Evolutionary conservation across 2,888 invertebrate genomes (phyloP).

Genomic region (Nudaria mundana): DNA sequence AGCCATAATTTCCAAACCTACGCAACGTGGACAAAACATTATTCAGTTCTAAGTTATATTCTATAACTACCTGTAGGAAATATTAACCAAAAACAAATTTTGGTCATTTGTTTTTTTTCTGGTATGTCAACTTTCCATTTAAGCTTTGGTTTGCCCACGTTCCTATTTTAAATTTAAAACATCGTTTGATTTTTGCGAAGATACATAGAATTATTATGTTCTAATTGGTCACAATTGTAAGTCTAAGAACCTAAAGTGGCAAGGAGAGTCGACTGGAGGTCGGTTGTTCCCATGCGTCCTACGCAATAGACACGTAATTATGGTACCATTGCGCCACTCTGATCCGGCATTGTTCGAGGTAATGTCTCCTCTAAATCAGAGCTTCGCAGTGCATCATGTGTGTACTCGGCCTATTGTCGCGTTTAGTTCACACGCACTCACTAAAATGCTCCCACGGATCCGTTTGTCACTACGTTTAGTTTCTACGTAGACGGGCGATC

Average conservation of each 20-base stretch:
- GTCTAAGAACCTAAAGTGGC: constrained; percentile 23
- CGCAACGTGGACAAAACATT: not conserved
- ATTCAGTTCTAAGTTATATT: not conserved
- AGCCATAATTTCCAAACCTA: too few species aligned
- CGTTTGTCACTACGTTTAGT: constrained; percentile 36
- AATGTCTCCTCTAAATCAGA: constrained; percentile 75
- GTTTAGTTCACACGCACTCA: constrained; percentile 70
- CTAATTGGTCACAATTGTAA: constrained; percentile 21
- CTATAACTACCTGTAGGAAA: constrained; percentile 13
- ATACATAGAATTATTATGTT: constrained; percentile 8
- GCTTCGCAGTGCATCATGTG: constrained; percentile 57
- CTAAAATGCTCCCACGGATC: constrained; percentile 70
- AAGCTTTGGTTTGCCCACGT: constrained; percentile 24
- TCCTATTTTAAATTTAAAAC: constrained; percentile 10
- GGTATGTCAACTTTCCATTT: constrained; percentile 22
- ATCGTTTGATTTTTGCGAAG: constrained; percentile 4
- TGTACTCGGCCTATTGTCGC: constrained; percentile 64
- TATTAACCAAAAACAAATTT: constrained; percentile 22
- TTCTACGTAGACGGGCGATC: constrained; percentile 25
- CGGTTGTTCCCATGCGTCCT: constrained; percentile 66
- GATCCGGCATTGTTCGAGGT: constrained; percentile 69
- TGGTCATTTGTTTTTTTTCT: constrained; percentile 28
- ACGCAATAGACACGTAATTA: constrained; percentile 67
- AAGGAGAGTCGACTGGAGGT: constrained; percentile 20
- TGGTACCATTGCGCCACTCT: constrained; percentile 59